Evolutionary conservation across 1,140 invertebrate species (phyloP).

Genomic region (Euwallacea similis): DNA sequence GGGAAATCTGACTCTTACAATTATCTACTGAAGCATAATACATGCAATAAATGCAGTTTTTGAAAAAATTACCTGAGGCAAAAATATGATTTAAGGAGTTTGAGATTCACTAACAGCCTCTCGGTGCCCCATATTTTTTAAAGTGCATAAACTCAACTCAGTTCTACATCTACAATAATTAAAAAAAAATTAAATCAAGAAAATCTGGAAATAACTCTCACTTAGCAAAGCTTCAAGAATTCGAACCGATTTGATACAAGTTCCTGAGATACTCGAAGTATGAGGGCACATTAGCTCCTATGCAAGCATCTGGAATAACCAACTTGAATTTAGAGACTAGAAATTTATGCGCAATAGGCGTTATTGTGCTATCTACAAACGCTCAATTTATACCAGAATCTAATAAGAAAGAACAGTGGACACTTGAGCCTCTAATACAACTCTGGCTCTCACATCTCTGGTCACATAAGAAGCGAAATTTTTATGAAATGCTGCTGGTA

Average conservation of each 20-base stretch:
- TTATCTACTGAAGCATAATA: constrained; percentile 19
- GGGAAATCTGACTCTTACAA: neutral
- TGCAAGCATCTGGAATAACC: constrained; percentile 85
- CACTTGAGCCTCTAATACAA: constrained; percentile 72
- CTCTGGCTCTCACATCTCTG: constrained; percentile 60
- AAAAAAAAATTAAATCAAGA: constrained; percentile 9
- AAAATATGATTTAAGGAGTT: constrained; percentile 15
- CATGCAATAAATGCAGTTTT: constrained; percentile 25
- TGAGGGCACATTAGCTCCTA: constrained; percentile 87
- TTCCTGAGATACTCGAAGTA: constrained; percentile 89
- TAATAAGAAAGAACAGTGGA: neutral
- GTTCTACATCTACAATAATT: constrained; percentile 16
- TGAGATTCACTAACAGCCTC: constrained; percentile 1
- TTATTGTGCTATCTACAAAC: constrained; percentile 73
- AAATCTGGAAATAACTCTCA: constrained; percentile 50
- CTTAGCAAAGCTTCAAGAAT: constrained; percentile 55
- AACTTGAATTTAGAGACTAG: constrained; percentile 70
- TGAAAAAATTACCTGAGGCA: constrained; percentile 9
- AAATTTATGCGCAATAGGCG: constrained; percentile 78
- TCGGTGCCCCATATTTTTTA: constrained; percentile 7
- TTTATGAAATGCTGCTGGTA: constrained; percentile 85
- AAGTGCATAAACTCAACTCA: constrained; percentile 6
- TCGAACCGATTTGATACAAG: constrained; percentile 28
- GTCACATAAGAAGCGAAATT: constrained; percentile 78
- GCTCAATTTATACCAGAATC: neutral